These are phyloP conservation scores for Bujurquina vittata DNA, from an alignment of 2,113 vertebrate genomes.

Conservation along the genomic window DNA sequence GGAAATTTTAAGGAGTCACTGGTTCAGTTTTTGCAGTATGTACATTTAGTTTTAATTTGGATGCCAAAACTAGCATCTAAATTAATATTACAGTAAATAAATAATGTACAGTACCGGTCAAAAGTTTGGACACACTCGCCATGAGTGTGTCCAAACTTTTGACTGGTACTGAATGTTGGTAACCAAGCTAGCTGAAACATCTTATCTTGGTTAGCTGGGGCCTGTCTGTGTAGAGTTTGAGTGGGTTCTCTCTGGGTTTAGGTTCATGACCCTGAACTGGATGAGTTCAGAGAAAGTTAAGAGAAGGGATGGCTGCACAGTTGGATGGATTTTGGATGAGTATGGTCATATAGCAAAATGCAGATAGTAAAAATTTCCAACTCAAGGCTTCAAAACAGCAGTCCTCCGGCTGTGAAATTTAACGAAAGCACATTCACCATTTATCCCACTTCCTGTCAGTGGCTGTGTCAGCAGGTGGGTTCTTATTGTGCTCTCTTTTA, in stretches of 20 bases:
- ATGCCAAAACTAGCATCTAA: background rate
- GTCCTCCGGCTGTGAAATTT: background rate
- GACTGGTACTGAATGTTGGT: background rate
- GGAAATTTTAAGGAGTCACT: no score
- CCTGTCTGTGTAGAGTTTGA: background rate
- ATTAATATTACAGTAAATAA: background rate
- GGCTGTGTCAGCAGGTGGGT: rapidly evolving
- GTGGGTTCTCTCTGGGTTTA: background rate
- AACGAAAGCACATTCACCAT: rapidly evolving
- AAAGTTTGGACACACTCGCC: no score
- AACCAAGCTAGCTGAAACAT: background rate
- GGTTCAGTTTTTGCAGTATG: no score
- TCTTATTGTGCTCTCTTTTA: background rate
- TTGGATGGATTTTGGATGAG: background rate
- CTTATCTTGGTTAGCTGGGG: background rate
- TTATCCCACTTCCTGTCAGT: background rate
- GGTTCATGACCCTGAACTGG: background rate
- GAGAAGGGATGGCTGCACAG: background rate
- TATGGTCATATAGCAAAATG: background rate
- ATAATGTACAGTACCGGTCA: background rate
- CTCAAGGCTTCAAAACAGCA: background rate
- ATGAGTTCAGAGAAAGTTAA: background rate
- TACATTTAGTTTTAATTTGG: background rate
- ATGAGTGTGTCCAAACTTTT: no score
- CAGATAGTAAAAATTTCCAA: background rate